Percentiles rank a stretch among this genome's conserved stretches.
These are phyloP conservation scores for Butorides virescens DNA, from an alignment of 2,113 vertebrate genomes.

Conservation along the genomic window DNA sequence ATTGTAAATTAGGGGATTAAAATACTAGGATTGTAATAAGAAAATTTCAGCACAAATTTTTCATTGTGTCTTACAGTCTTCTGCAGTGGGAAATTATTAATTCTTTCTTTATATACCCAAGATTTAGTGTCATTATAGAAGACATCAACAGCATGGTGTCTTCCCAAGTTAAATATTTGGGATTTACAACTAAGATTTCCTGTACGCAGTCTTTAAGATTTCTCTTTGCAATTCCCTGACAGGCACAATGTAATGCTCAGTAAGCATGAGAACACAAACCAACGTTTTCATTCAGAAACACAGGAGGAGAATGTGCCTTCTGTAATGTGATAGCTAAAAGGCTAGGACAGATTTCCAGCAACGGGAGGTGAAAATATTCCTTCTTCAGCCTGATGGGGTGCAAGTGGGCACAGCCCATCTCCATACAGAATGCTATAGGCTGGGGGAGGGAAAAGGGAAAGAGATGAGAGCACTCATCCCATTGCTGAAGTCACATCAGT, in stretches of 20 bases:
- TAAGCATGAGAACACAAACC: not conserved
- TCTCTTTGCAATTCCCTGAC: not conserved
- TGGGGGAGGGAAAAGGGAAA: not conserved
- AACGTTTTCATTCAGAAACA: not conserved
- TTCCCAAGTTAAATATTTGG: not conserved
- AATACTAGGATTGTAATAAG: not conserved
- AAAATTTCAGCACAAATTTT: not conserved
- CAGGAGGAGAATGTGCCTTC: not conserved
- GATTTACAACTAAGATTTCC: not conserved
- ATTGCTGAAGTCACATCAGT: not conserved
- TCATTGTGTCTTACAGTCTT: not conserved
- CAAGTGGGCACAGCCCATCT: not conserved
- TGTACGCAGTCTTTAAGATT: not conserved
- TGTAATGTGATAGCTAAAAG: not conserved
- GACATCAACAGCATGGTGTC: not conserved
- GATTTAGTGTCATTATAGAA: not conserved
- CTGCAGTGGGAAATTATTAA: not conserved
- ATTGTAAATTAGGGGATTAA: not conserved
- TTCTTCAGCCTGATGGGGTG: not conserved
- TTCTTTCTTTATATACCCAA: not conserved
- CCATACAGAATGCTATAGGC: not conserved
- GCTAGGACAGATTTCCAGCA: not conserved
- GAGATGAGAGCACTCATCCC: not conserved
- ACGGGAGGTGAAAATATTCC: fast-evolving
- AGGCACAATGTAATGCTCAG: not conserved